Percentiles rank a stretch among this genome's conserved stretches.
These are phyloP conservation scores for Dilophus febrilis DNA, from an alignment of 2,888 invertebrate species.

Conservation along the genomic window DNA sequence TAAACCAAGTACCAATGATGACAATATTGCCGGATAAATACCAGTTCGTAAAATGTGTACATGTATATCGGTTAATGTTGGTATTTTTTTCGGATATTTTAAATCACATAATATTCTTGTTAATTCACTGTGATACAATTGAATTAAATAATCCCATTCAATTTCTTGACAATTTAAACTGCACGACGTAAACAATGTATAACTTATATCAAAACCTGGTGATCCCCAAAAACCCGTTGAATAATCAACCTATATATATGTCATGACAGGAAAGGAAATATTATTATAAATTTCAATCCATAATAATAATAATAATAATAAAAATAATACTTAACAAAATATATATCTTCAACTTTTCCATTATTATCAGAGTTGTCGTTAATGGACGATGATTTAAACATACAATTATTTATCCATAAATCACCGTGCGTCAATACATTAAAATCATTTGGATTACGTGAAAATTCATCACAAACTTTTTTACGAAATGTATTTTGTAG, in stretches of 20 bases:
- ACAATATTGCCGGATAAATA: not conserved
- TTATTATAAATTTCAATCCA: too few species aligned
- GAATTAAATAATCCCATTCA: not conserved
- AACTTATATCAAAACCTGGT: conserved; percentile 1
- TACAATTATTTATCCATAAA: conserved; percentile 4
- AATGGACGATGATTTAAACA: not conserved
- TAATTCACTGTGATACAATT: not conserved
- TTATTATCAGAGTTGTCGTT: not conserved
- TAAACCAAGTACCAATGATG: not conserved
- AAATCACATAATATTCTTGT: not conserved
- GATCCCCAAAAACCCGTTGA: conserved; percentile 1
- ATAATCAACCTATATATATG: conserved; percentile 1
- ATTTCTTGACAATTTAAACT: not conserved
- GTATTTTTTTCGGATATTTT: not conserved
- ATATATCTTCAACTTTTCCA: not conserved
- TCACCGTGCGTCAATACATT: conserved; percentile 4
- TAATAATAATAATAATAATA: too few species aligned
- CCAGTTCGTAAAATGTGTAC: not conserved
- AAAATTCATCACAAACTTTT: not conserved
- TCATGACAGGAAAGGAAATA: too few species aligned
- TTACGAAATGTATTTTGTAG: not conserved
- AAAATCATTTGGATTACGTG: not conserved
- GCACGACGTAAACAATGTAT: conserved; percentile 1
- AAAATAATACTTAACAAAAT: too few species aligned
- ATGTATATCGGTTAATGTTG: not conserved